Percentiles rank a stretch among this genome's conserved stretches.
These are phyloP conservation scores for Drosophila tristis DNA, from an alignment of 1,140 invertebrate genomes.

Conservation along the genomic window DNA sequence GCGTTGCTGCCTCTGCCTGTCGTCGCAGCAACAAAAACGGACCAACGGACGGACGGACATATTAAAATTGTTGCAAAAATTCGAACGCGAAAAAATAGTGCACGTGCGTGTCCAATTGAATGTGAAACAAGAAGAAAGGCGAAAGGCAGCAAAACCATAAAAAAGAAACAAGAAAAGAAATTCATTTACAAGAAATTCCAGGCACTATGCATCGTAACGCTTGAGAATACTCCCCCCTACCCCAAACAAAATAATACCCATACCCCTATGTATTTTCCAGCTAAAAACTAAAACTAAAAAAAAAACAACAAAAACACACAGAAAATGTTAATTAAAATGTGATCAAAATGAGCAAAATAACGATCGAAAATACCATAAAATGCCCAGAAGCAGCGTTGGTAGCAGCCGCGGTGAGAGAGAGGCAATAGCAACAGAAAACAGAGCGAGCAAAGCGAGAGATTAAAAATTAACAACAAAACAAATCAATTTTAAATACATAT, in stretches of 20 bases:
- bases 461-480: slow-evolving; percentile 27
- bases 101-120: too few species aligned
- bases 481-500: slow-evolving; percentile 28
- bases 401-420: neutral
- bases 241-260: too few species aligned
- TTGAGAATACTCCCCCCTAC: too few species aligned
- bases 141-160: neutral
- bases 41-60: slow-evolving; percentile 3
- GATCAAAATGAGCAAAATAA: slow-evolving; percentile 52
- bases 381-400: neutral
- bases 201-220: too few species aligned
- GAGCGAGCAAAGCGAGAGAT: neutral
- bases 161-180: slow-evolving; percentile 6
- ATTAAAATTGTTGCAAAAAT: too few species aligned
- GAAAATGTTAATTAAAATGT: slow-evolving; percentile 42
- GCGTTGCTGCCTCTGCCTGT: slow-evolving; percentile 54
- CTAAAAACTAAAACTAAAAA: neutral
- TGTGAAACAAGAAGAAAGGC: slow-evolving; percentile 8
- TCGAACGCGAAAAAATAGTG: neutral
- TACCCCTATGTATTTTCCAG: too few species aligned
- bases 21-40: slow-evolving; percentile 35
- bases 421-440: slow-evolving; percentile 3
- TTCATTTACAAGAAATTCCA: too few species aligned
- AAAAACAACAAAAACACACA: slow-evolving; percentile 25
- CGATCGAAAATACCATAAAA: slow-evolving; percentile 26